phyloP scores from a whole-genome alignment of 2,797 vertebrate genomes.

The Cyprinodon diabolis region DNA sequence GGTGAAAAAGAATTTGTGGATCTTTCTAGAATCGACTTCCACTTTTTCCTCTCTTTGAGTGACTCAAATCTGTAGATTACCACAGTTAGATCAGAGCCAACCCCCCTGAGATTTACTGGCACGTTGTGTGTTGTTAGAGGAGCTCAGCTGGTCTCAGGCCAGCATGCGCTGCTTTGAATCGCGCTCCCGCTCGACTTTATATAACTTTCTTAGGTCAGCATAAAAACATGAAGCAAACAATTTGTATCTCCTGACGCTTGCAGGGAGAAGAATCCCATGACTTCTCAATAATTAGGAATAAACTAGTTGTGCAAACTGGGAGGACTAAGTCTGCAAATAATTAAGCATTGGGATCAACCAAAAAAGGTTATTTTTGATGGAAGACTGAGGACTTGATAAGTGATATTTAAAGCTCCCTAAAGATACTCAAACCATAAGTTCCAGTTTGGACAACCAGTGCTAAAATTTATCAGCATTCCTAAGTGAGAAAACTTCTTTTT shows the following conservation, averaged over 20 bases:
- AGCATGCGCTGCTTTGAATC: not conserved
- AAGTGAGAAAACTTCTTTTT: not conserved
- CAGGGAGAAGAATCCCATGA: not conserved
- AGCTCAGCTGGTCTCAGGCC: not conserved
- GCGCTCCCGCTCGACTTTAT: not conserved
- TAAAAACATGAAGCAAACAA: not conserved
- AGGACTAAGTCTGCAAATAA: too few species aligned
- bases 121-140: not conserved
- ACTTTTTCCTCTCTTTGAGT: not conserved
- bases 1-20: too few species aligned
- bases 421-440: not conserved
- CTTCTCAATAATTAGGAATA: too few species aligned
- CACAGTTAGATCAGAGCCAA: too few species aligned
- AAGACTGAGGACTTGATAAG: slow-evolving; percentile 23
- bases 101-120: not conserved
- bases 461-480: not conserved
- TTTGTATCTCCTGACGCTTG: not conserved
- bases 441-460: not conserved
- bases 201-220: not conserved
- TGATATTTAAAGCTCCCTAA: not conserved
- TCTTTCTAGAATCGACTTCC: too few species aligned
- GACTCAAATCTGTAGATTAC: not conserved
- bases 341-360: too few species aligned
- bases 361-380: slow-evolving; percentile 19
- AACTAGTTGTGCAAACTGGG: not conserved